A percentile compares a stretch with the other conserved stretches of the same genome.
Conservation (phyloP, 2,888 invertebrate genomes). For the Eupithecia exiguata region DNA sequence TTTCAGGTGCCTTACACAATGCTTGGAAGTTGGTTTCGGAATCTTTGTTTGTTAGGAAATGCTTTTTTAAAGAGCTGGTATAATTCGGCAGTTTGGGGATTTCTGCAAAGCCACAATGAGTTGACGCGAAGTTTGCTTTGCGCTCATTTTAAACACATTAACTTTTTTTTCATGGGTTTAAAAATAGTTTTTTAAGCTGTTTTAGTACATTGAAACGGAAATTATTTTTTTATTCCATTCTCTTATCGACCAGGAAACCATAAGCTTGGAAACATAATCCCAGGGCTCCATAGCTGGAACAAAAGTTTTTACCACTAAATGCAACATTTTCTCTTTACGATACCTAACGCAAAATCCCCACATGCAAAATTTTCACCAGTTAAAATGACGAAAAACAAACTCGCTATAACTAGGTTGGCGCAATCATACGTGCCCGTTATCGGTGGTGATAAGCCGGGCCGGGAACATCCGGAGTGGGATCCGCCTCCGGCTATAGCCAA, state of each 20-base stretch:
- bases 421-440: slow-evolving; percentile 63
- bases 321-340: not conserved
- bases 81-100: slow-evolving; percentile 29
- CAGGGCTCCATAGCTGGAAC: not conserved
- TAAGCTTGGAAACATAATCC: not conserved
- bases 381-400: slow-evolving; percentile 36
- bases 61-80: slow-evolving; percentile 40
- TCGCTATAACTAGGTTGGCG: slow-evolving; percentile 35
- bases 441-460: slow-evolving; percentile 73
- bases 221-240: not conserved
- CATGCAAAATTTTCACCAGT: slow-evolving; percentile 27
- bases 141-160: slow-evolving; percentile 13
- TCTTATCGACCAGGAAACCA: not conserved
- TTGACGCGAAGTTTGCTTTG: slow-evolving; percentile 14
- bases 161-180: not conserved
- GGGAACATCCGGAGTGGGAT: slow-evolving; percentile 64
- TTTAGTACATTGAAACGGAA: not conserved
- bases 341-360: not conserved
- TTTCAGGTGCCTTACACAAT: slow-evolving; percentile 74
- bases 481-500: slow-evolving; percentile 46
- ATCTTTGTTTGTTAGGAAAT: slow-evolving; percentile 67
- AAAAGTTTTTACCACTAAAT: not conserved
- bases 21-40: slow-evolving; percentile 66
- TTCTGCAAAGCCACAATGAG: slow-evolving; percentile 26
- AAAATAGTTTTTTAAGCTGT: not conserved